Percentiles rank a stretch among this genome's conserved stretches.
These are phyloP conservation scores for Spheniscus mendiculus DNA, from an alignment of 2,113 vertebrate species.

Conservation along the genomic window DNA sequence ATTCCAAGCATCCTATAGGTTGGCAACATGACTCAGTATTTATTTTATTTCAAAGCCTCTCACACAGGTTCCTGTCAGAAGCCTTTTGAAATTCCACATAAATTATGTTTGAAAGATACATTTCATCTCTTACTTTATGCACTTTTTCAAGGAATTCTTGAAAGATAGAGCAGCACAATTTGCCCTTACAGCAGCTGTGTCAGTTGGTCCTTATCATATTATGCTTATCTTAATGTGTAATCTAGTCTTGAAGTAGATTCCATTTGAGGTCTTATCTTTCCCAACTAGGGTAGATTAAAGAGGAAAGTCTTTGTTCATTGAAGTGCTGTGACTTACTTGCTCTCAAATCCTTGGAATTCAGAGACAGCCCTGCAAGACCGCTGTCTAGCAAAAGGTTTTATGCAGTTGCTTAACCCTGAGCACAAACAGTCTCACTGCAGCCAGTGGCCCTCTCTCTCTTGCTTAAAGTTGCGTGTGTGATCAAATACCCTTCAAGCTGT, in stretches of 20 bases:
- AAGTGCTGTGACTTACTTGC: slow-evolving; percentile 37
- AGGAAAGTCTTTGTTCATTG: slow-evolving; percentile 52
- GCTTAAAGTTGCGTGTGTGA: not conserved
- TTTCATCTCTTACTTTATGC: not conserved
- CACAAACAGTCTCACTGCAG: not conserved
- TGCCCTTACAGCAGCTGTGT: slow-evolving; percentile 52
- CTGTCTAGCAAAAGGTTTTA: slow-evolving; percentile 1
- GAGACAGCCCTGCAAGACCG: not conserved
- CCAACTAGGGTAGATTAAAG: slow-evolving; percentile 50
- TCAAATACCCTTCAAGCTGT: not conserved
- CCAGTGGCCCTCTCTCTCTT: not conserved
- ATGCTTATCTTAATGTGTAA: slow-evolving; percentile 66
- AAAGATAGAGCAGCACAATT: slow-evolving; percentile 7
- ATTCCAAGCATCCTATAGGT: not conserved
- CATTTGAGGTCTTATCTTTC: slow-evolving; percentile 60
- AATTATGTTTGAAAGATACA: not conserved
- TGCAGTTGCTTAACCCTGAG: not conserved
- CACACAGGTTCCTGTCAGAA: not conserved
- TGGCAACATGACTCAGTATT: not conserved
- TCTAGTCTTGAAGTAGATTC: slow-evolving; percentile 62
- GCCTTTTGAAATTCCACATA: not conserved
- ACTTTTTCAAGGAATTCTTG: not conserved
- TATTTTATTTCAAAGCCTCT: not conserved
- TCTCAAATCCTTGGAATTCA: slow-evolving; percentile 52
- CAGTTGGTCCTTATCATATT: slow-evolving; percentile 1